Evolutionary conservation across 2,888 invertebrate species (phyloP).

Genomic region (Anticlea derivata): DNA sequence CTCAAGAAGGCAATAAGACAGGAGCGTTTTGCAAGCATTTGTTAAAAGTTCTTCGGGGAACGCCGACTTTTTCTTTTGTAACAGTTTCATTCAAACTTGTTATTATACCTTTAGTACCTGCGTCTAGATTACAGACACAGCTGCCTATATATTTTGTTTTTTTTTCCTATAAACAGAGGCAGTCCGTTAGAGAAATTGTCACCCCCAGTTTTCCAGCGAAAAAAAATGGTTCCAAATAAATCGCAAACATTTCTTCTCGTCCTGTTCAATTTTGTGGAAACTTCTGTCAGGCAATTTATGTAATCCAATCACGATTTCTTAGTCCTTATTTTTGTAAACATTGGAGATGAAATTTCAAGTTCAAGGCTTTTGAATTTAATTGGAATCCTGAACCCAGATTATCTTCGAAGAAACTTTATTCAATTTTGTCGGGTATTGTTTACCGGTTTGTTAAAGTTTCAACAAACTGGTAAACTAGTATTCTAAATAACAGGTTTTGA

Average conservation of each 20-base stretch:
- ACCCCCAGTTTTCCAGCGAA: slow-evolving; percentile 29
- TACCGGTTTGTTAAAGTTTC: background rate
- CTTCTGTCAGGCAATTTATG: slow-evolving; percentile 40
- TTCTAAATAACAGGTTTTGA: background rate
- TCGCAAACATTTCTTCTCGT: slow-evolving; percentile 42
- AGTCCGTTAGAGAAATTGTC: slow-evolving; percentile 28
- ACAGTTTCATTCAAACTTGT: slow-evolving; percentile 37
- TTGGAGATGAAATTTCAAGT: slow-evolving; percentile 16
- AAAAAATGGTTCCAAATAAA: slow-evolving; percentile 40
- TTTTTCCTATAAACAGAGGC: slow-evolving; percentile 20
- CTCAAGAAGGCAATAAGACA: slow-evolving; percentile 59
- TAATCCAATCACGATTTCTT: slow-evolving; percentile 40
- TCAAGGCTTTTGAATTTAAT: slow-evolving; percentile 20
- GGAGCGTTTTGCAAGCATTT: slow-evolving; percentile 62
- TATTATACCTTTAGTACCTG: slow-evolving; percentile 29
- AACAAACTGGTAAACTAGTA: background rate
- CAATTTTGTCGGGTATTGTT: background rate
- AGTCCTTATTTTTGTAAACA: slow-evolving; percentile 33
- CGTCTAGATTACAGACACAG: slow-evolving; percentile 14
- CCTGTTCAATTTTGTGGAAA: slow-evolving; percentile 40
- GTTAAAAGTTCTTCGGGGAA: slow-evolving; percentile 54
- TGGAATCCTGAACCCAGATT: slow-evolving; percentile 4
- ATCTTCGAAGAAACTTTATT: slow-evolving; percentile 1
- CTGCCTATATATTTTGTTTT: slow-evolving; percentile 1
- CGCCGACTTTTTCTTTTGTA: slow-evolving; percentile 46